phyloP scores from a whole-genome alignment of 2,113 vertebrate genomes.

The Vidua chalybeata region DNA sequence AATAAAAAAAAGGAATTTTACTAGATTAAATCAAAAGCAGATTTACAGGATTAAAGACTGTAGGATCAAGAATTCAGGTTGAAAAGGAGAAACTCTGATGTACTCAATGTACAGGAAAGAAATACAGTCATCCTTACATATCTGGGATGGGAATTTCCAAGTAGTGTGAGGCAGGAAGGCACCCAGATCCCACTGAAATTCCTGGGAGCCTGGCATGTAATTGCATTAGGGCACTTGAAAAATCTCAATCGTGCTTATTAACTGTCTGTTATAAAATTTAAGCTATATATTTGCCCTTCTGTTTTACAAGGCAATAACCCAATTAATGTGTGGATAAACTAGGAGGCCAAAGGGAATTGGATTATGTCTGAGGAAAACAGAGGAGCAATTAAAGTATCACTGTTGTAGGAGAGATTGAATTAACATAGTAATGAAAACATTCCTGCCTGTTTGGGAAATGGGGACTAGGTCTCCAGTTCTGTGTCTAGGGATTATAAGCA shows the following conservation, averaged over 20 bases:
- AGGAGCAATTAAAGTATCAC: conserved; percentile 67
- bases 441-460: conserved; percentile 7
- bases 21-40: conserved; percentile 41
- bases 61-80: conserved; percentile 2
- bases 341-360: conserved; percentile 68
- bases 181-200: conserved; percentile 10
- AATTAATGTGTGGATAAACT: conserved; percentile 70
- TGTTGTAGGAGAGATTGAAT: conserved; percentile 60
- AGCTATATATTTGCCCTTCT: conserved; percentile 63
- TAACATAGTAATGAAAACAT: conserved; percentile 63
- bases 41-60: conserved; percentile 36
- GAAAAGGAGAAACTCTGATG: conserved; percentile 10
- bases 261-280: conserved; percentile 55
- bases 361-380: conserved; percentile 65
- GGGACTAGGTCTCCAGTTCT: background rate
- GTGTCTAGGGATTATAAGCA: background rate
- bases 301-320: conserved; percentile 65
- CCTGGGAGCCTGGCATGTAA: background rate
- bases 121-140: background rate
- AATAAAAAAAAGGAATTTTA: conserved; percentile 49
- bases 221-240: conserved; percentile 18
- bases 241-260: conserved; percentile 44
- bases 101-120: background rate
- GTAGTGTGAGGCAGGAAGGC: background rate
- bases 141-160: conserved; percentile 4